Evolutionary conservation across 2,113 vertebrate species (phyloP).

Genomic region (Sturnira hondurensis): DNA sequence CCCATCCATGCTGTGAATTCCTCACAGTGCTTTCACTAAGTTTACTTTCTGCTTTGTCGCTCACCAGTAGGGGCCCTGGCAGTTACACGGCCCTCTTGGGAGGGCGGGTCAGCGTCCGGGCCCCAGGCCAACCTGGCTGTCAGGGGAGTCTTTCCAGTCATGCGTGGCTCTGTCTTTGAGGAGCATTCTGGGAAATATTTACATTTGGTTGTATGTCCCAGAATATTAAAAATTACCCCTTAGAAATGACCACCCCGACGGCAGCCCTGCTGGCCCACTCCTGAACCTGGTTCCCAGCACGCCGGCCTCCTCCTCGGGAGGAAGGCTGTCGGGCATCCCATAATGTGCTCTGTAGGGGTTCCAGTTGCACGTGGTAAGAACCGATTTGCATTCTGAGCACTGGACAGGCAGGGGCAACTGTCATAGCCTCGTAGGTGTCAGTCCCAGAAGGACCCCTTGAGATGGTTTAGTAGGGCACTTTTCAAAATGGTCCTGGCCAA

Average conservation of each 20-base stretch:
- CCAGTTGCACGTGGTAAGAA: neutral
- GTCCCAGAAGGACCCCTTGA: neutral
- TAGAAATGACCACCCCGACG: neutral
- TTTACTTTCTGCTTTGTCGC: neutral
- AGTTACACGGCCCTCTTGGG: too few species aligned
- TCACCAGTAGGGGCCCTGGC: neutral
- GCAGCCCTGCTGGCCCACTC: neutral
- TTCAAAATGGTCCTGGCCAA: neutral
- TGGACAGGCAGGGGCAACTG: neutral
- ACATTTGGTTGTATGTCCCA: neutral
- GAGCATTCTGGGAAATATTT: neutral
- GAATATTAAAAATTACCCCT: neutral
- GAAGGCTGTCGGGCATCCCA: neutral
- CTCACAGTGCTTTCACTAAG: neutral
- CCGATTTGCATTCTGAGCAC: neutral
- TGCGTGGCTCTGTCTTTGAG: neutral
- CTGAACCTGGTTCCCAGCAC: neutral
- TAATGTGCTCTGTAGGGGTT: neutral
- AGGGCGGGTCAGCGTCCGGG: neutral
- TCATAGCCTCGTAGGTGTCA: neutral
- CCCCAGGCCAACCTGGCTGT: neutral
- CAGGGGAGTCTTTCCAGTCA: neutral
- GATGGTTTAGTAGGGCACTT: neutral
- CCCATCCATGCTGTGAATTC: neutral
- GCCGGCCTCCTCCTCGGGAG: neutral